Conservation (phyloP, 2,113 vertebrate genomes). For the Alethe castanea region DNA sequence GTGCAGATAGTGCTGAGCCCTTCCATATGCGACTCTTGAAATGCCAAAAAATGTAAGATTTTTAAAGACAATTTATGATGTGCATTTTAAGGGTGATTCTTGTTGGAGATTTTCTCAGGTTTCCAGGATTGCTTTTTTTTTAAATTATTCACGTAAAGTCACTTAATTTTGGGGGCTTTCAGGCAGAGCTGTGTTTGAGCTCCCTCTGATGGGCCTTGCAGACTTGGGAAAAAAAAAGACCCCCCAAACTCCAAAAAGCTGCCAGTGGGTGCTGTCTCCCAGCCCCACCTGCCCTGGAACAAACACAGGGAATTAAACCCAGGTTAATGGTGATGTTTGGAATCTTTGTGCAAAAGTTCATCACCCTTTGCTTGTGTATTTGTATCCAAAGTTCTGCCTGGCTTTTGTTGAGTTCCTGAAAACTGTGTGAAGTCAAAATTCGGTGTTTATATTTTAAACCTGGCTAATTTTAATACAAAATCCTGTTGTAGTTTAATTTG, state of each 20-base stretch:
- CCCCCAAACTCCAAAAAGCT: background rate
- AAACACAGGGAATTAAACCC: background rate
- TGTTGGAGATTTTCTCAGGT: background rate
- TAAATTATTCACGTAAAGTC: background rate
- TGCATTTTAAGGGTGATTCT: background rate
- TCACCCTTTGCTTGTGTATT: fast-evolving
- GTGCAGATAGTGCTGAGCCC: background rate
- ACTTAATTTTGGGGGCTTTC: background rate
- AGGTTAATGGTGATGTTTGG: background rate
- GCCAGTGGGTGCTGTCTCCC: background rate
- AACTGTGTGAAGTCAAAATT: background rate
- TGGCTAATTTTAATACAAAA: background rate
- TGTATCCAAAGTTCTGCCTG: fast-evolving
- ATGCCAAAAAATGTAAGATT: background rate
- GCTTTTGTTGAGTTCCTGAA: background rate
- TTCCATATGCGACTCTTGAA: background rate
- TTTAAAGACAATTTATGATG: background rate
- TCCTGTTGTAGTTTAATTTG: background rate
- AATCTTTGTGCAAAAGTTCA: background rate
- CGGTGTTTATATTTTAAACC: fast-evolving
- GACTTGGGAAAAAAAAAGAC: background rate
- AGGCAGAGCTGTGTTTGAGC: background rate
- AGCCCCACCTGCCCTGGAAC: background rate
- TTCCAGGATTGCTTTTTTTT: background rate
- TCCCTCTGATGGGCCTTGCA: constrained; percentile 8